phyloP scores from a whole-genome alignment of 2,888 invertebrate genomes.

The Lamproptera curius region DNA sequence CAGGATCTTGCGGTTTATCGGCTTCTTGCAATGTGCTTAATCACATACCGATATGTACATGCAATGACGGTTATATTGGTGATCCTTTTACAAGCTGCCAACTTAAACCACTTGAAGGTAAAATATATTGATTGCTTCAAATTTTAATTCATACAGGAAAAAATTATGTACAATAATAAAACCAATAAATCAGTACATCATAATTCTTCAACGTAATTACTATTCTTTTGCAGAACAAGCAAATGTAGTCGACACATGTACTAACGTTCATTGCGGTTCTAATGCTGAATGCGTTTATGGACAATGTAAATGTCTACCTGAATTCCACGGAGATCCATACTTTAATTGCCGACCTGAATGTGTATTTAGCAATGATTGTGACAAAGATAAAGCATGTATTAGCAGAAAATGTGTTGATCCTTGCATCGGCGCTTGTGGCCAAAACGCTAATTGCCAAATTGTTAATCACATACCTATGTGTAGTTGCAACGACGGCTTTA shows the following conservation, averaged over 20 bases:
- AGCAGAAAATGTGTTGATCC: conserved; percentile 87
- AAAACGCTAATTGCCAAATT: conserved; percentile 78
- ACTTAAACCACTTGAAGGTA: conserved; percentile 75
- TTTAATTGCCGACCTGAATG: conserved; percentile 88
- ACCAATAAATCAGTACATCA: no score
- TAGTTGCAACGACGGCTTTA: conserved; percentile 80
- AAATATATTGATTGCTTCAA: conserved; percentile 23
- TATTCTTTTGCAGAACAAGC: conserved; percentile 46
- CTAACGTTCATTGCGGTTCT: conserved; percentile 83
- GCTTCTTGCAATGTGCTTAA: conserved; percentile 82
- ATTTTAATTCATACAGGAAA: no score
- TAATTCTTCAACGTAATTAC: not conserved
- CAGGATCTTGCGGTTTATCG: conserved; percentile 84
- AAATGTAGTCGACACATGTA: conserved; percentile 78
- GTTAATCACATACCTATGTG: conserved; percentile 84
- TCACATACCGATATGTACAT: conserved; percentile 87
- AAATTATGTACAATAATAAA: no score
- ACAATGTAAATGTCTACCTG: conserved; percentile 83
- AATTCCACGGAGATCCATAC: conserved; percentile 87
- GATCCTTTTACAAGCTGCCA: conserved; percentile 83
- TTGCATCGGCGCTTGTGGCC: conserved; percentile 84
- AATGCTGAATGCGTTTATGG: conserved; percentile 82
- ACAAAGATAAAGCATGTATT: conserved; percentile 82
- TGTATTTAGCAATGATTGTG: conserved; percentile 85
- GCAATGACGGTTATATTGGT: conserved; percentile 84